Evolutionary conservation across 1,140 invertebrate genomes (phyloP), one percentile per base, ranked within the genome.

Genomic region (Luehdorfia chinensis): DNA sequence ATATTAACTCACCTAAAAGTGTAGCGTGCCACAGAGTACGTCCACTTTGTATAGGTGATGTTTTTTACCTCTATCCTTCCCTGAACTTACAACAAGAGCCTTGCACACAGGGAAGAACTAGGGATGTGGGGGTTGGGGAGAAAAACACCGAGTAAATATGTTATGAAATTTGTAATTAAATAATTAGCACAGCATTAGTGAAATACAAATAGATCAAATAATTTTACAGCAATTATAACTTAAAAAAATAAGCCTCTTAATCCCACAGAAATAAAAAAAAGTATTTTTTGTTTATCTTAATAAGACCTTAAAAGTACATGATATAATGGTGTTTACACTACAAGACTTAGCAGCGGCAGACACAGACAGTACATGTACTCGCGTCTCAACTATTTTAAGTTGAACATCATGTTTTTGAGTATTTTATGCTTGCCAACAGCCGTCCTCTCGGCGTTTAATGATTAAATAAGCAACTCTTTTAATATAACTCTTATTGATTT

Each of bases 41-140:
- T 75, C 74, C 69, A 84, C 77, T 83, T 77, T 85, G 55, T 67
- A 73, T 80, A 85, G 81, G 81, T 85, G 81, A 80, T 61, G 30
- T 54, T 68, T 66, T 61, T 52, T 55, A 63, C 58, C 75, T 86
- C 77, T 86, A 79, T 83, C 79, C 81, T 86, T 84, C 81, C 81
- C 79, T 73, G 75, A 63, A 56, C 55, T 62, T 47, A 45, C 55
- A 46, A 15, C 14, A 30, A 45, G 23, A 39, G 31, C 21, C 52
- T 50, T 23, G 50, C 48, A 51, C 45, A 47, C 67, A 73, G 75
- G 76, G 75, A 83, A 80, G 75, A 77, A 79, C 64, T 70, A 2
- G 39, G 39, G 27, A 64, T 68, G 64, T 75, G 71, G 71, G 71
- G 70, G 50, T 28, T 34, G 59, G 62, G 45, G 47, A 60, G 62